These are phyloP conservation scores for Albula glossodonta DNA, from an alignment of 2,113 vertebrate genomes.

Conservation along the genomic window DNA sequence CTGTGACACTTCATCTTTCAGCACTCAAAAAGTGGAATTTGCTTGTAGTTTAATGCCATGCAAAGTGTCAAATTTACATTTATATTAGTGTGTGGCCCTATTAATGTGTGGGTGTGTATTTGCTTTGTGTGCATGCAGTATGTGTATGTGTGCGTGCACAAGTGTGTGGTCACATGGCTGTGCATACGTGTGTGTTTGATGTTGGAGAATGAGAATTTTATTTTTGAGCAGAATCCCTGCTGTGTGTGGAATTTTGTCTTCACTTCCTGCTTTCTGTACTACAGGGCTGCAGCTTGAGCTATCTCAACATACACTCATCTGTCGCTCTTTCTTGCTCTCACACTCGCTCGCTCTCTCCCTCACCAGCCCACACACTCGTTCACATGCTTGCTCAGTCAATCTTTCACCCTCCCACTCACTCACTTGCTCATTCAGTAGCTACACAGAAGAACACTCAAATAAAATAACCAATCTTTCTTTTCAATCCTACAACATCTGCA, in stretches of 20 bases:
- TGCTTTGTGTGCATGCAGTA: neutral
- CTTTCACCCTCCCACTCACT: neutral
- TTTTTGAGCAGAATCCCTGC: constrained; percentile 4
- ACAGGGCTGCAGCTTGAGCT: neutral
- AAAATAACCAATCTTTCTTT: neutral
- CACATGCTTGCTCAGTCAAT: neutral
- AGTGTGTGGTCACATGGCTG: neutral
- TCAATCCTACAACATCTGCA: neutral
- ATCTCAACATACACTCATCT: neutral
- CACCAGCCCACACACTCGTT: neutral
- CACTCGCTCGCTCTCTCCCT: neutral
- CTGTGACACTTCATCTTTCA: too few species aligned
- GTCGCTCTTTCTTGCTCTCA: neutral
- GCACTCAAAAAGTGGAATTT: too few species aligned
- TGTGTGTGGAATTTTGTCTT: neutral
- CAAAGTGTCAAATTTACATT: neutral
- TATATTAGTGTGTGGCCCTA: neutral
- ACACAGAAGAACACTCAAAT: neutral
- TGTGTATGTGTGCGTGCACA: neutral
- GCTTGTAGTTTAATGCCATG: too few species aligned
- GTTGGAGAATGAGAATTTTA: constrained; percentile 5
- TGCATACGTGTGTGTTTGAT: constrained; percentile 5
- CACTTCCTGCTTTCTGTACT: neutral
- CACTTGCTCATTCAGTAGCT: neutral
- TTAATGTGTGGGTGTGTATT: neutral